A percentile compares a stretch with the other conserved stretches of the same genome.
These are phyloP conservation scores for Dasysyrphus tricinctus DNA, from an alignment of 2,888 invertebrate species.

Conservation along the genomic window DNA sequence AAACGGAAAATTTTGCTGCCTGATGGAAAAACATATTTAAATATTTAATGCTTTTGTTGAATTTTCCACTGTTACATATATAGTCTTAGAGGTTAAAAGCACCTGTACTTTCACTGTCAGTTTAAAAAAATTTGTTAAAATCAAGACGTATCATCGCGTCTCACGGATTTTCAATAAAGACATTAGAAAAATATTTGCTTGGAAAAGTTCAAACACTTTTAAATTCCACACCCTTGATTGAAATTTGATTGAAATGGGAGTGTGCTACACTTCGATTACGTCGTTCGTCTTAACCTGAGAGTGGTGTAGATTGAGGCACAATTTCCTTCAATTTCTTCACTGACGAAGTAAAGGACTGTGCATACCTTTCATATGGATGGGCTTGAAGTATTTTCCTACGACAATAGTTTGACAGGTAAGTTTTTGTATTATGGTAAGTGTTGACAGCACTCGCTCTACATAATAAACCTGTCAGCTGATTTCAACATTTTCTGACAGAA, in stretches of 20 bases:
- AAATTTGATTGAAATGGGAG: conserved; percentile 7
- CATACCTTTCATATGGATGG: background rate
- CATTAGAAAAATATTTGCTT: background rate
- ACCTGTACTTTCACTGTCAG: conserved; percentile 27
- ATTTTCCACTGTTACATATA: conserved; percentile 11
- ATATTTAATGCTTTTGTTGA: conserved; percentile 52
- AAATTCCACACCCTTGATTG: conserved; percentile 21
- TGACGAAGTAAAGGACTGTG: background rate
- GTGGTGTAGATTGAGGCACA: conserved; percentile 1
- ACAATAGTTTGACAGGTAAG: conserved; percentile 5
- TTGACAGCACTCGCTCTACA: conserved; percentile 45
- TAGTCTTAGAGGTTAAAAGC: conserved; percentile 6
- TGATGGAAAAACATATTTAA: conserved; percentile 55
- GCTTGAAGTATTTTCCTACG: background rate
- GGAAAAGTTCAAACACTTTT: background rate
- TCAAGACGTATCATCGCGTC: background rate
- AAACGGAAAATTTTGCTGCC: conserved; percentile 35
- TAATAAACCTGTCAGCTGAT: conserved; percentile 41
- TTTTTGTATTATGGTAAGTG: background rate
- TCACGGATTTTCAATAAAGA: background rate
- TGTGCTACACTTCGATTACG: background rate
- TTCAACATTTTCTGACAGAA: conserved; percentile 40
- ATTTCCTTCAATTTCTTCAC: background rate
- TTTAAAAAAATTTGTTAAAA: background rate
- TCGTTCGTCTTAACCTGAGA: too few relatives aligned